Evolutionary conservation across 2,888 invertebrate genomes (phyloP), one percentile per base, ranked within the genome.

Genomic region (Drosophila birchii): DNA sequence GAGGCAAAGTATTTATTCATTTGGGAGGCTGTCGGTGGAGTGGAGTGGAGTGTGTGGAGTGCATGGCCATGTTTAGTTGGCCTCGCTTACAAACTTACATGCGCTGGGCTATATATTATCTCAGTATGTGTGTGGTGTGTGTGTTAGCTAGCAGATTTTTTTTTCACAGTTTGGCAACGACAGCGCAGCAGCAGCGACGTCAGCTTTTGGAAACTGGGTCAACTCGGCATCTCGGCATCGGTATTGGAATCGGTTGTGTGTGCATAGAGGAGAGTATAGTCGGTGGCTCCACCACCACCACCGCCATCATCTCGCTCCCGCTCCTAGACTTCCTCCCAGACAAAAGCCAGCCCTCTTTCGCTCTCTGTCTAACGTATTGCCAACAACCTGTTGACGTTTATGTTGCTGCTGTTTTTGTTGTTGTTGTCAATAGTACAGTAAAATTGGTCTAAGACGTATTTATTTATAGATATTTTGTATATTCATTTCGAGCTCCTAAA

Each of bases 141-240:
- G 55, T 58, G 44, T 66, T 34, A 59, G 47, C 47, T 54, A 75
- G 58, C 62, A 49, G 45, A 70, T 54, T 64, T 71, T 54, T 64
- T 71, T 71, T 72, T 57, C 51, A 75, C 76, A 76, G 59, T 76
- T 73, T 73, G 76, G 59, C 74, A 75, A 75, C 74, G 56, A 60
- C 69, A 51, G 59, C 73, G 49, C 73, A 63, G 64, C 73, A 63
- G 68, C 68, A 41, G 44, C 55, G 55, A 54, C 61, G 63, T 68
- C 68, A 80, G 78, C 81, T 78, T 67, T 43, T 41, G 69, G 74
- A 86, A 81, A 81, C 86, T 81, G 57, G 81, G 81, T 84, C 81
- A 86, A 45, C 54, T 49, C 18, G 49, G 32, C 49, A 47, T 49
- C 49, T 54, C 59, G 49, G 69, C 85, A 83, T 87, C 88, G 82